These are phyloP conservation scores for Struthidea cinerea DNA, from an alignment of 2,113 vertebrate species.

Conservation along the genomic window DNA sequence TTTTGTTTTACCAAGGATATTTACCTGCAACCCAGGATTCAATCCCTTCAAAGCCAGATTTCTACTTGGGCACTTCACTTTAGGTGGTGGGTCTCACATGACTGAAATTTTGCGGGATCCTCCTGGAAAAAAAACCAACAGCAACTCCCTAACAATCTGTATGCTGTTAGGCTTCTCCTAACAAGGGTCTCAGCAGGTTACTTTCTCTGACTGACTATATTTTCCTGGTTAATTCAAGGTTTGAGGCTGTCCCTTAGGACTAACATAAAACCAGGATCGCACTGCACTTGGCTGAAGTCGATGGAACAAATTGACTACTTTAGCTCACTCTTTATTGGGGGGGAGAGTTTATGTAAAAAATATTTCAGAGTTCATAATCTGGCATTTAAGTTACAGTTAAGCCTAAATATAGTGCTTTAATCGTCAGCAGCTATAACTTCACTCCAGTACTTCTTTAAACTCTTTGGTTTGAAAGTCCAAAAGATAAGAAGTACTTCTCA, in stretches of 20 bases:
- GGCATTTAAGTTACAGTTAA: background rate
- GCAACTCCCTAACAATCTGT: background rate
- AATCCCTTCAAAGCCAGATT: background rate
- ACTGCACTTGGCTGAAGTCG: background rate
- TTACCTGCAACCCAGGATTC: background rate
- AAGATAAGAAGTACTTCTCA: constrained; percentile 64
- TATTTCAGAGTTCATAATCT: background rate
- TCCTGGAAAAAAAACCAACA: background rate
- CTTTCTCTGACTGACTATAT: background rate
- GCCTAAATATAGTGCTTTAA: constrained; percentile 26
- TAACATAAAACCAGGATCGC: background rate
- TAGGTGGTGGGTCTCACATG: background rate
- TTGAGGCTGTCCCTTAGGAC: background rate
- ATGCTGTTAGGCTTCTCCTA: background rate
- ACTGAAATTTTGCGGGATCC: background rate
- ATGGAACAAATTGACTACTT: background rate
- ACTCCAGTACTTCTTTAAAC: constrained; percentile 8
- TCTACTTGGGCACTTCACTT: background rate
- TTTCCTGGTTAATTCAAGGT: background rate
- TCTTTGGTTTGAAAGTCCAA: constrained; percentile 70
- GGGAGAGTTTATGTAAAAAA: background rate
- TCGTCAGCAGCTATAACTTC: background rate
- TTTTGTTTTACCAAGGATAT: background rate
- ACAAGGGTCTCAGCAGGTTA: background rate
- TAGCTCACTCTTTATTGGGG: background rate